Evolutionary conservation across 2,113 vertebrate species (phyloP), one percentile per base, ranked within the genome.

Genomic region (Ploceus nigricollis): DNA sequence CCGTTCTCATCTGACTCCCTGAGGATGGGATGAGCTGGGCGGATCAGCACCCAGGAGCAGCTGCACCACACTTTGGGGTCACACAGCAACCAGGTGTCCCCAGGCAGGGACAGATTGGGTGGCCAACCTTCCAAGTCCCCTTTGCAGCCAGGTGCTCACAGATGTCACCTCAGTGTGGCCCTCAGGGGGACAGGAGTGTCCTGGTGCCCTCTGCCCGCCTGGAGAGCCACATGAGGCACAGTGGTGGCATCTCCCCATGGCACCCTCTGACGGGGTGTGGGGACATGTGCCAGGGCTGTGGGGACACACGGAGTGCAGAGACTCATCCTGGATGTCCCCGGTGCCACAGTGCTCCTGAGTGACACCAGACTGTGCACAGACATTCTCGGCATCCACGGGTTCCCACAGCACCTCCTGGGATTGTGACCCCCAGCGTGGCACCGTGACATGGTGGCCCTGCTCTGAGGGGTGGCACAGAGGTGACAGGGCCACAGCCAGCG

Each of bases 1-100:
- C 81, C 2, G 0, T 17, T 28, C 27, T 13, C 7, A 0, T 13
- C 1, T 1, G 0, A 0, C 5, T 82, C 69, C 16, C 60, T 35
- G 0, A 0, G 66, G 70, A 33, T 0, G 5, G 31, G 51, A 58
- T 8, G 65, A 44, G 75, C 13, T 66, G 2, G 2, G 28, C 60
- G 47, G 42, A 3, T 3, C 84, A 10, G 70, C 50, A 33, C 42
- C 65, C 6, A 3, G 51, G 50, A 65, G 35, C 48, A 6, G 8
- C 47, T 12, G 24, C 71, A 10, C 4, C 39, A 2, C 31, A 1
- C 40, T 11, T 6, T 4, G 27, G 42, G 24, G 70, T 65, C 53
- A 18, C 78, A 1, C 11, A 45, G 72, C 61, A 31, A 5, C 54
- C 45, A 0, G 7, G 31, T 2, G 15, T 51, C 30, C 80, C 76